Conservation (phyloP, 2,888 invertebrate species). For the Luffia ferchaultella region DNA sequence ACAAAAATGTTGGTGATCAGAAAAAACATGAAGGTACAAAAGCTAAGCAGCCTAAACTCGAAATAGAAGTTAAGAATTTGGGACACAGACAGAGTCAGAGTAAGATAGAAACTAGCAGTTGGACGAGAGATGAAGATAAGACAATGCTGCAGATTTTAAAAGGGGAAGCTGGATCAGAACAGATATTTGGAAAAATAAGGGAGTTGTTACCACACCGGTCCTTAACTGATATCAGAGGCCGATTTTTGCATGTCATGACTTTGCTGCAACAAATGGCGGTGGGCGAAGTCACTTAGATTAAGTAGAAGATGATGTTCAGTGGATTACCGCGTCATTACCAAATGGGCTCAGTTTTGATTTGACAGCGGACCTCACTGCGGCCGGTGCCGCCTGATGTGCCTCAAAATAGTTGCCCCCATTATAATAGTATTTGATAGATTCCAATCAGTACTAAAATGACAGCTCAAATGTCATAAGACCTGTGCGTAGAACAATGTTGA, state of each 20-base stretch:
- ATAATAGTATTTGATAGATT: too few relatives aligned
- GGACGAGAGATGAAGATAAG: slow-evolving; percentile 86
- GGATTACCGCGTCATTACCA: too few relatives aligned
- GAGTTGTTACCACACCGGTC: slow-evolving; percentile 63
- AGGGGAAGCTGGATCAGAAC: slow-evolving; percentile 70
- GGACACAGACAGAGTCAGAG: slow-evolving; percentile 21
- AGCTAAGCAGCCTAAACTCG: slow-evolving; percentile 20
- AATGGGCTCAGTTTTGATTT: too few relatives aligned
- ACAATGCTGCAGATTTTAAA: slow-evolving; percentile 80
- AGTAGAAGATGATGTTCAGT: too few relatives aligned
- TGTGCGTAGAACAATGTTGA: too few relatives aligned
- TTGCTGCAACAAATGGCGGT: slow-evolving; percentile 70
- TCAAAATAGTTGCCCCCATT: too few relatives aligned
- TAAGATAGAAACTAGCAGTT: slow-evolving; percentile 40
- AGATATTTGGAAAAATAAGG: slow-evolving; percentile 67
- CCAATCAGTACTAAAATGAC: too few relatives aligned
- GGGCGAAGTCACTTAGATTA: slow-evolving; percentile 43
- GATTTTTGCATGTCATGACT: slow-evolving; percentile 69
- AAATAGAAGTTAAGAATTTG: slow-evolving; percentile 4
- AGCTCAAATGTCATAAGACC: too few relatives aligned
- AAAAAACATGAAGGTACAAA: slow-evolving; percentile 25
- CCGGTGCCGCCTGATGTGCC: too few relatives aligned
- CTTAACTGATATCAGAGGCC: slow-evolving; percentile 65
- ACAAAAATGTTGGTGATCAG: slow-evolving; percentile 23
- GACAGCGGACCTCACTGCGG: too few relatives aligned